Percentiles rank a stretch among this genome's conserved stretches.
phyloP scores from a whole-genome alignment of 2,113 vertebrate species.

The Arenaria interpres region DNA sequence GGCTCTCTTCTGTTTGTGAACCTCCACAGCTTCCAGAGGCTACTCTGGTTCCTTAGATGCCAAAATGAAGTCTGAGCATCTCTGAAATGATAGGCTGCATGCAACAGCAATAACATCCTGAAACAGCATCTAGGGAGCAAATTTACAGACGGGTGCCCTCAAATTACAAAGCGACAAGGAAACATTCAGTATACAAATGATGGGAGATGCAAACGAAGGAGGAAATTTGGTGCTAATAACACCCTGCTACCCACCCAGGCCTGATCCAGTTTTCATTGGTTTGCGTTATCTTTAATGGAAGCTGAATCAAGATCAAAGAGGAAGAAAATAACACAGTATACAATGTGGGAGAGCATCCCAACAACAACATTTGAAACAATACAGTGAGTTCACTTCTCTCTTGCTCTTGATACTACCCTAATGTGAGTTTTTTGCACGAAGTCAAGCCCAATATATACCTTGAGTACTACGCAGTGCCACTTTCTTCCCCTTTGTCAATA shows the following conservation, averaged over 20 bases:
- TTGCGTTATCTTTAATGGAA: neutral
- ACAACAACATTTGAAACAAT: neutral
- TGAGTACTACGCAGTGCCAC: neutral
- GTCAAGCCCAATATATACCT: neutral
- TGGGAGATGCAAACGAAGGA: neutral
- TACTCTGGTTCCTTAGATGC: neutral
- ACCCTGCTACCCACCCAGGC: neutral
- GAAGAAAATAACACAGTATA: neutral
- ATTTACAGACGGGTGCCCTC: neutral
- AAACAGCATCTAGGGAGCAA: neutral
- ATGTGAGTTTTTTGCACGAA: neutral
- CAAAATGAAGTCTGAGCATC: slow-evolving; percentile 19
- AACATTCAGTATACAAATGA: neutral
- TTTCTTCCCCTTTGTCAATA: neutral
- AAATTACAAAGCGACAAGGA: slow-evolving; percentile 6
- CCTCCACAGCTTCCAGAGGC: neutral
- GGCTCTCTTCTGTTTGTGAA: neutral
- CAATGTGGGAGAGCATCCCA: neutral
- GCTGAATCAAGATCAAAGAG: neutral
- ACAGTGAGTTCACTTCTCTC: neutral
- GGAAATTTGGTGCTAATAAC: slow-evolving; percentile 16
- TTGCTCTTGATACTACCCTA: neutral
- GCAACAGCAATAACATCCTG: neutral
- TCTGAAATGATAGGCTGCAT: slow-evolving; percentile 12
- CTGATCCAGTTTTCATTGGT: neutral